Conservation (phyloP, 2,888 invertebrate species). For the Cheilosia grossa region DNA sequence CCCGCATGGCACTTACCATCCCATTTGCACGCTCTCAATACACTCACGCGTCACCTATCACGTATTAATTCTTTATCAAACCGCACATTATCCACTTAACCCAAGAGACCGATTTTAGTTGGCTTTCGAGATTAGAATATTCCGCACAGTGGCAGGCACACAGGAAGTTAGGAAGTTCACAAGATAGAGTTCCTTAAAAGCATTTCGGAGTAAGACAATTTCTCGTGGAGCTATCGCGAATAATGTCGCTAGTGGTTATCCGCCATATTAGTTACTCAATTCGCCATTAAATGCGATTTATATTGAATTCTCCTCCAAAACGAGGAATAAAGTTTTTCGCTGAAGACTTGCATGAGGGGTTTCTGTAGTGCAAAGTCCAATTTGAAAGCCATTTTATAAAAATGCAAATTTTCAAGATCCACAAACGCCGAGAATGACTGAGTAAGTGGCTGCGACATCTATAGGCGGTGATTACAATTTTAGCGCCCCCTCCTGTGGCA, state of each 20-base stretch:
- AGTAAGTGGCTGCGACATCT: conserved; percentile 18
- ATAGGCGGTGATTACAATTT: conserved; percentile 39
- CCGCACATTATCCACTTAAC: conserved; percentile 62
- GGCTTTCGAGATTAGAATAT: conserved; percentile 38
- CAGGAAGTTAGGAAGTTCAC: conserved; percentile 56
- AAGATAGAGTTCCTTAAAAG: conserved; percentile 59
- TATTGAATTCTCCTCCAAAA: conserved; percentile 47
- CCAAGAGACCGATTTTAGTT: conserved; percentile 51
- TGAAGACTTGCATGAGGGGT: background rate
- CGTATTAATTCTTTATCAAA: conserved; percentile 61
- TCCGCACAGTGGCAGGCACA: conserved; percentile 33
- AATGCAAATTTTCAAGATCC: conserved; percentile 29
- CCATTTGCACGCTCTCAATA: conserved; percentile 35
- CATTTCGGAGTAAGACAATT: conserved; percentile 58
- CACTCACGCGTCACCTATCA: conserved; percentile 46
- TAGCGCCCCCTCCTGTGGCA: background rate
- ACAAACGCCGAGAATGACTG: background rate
- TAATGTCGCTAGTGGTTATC: conserved; percentile 42
- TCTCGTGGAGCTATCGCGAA: conserved; percentile 9
- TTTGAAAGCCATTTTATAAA: background rate
- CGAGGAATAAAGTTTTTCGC: background rate
- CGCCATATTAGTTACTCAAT: conserved; percentile 60
- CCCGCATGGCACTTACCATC: conserved; percentile 23
- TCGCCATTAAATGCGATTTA: conserved; percentile 60
- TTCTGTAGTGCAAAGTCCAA: conserved; percentile 7